Conservation (phyloP, 2,113 vertebrate species). For the Oreocharis arfaki region DNA sequence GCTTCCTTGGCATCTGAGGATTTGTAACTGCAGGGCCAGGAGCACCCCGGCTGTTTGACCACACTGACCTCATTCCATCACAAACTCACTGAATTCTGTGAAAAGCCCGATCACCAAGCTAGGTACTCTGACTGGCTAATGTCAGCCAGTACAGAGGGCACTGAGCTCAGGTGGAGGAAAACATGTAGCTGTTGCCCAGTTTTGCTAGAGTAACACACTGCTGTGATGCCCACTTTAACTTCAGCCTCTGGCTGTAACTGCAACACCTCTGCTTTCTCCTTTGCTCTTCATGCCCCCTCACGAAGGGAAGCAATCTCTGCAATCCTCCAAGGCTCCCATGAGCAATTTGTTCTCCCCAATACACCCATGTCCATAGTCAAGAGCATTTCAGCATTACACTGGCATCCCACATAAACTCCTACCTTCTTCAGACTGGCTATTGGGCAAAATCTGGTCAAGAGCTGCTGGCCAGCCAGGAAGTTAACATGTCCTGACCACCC, state of each 20-base stretch:
- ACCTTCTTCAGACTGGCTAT: neutral
- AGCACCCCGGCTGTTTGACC: neutral
- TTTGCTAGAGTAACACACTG: neutral
- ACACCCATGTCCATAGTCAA: accelerated
- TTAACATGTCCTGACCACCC: neutral
- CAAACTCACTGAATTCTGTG: neutral
- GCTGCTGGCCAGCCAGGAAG: neutral
- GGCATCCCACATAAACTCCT: neutral
- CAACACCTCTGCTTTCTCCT: neutral
- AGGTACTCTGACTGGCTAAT: neutral
- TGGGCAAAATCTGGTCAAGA: neutral
- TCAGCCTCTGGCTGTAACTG: neutral
- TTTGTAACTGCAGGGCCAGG: neutral
- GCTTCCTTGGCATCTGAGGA: neutral
- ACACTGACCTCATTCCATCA: neutral
- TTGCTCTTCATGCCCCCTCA: neutral
- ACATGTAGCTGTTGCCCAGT: accelerated
- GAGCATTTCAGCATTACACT: neutral
- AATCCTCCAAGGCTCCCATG: neutral
- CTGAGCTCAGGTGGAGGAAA: neutral
- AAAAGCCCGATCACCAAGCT: neutral
- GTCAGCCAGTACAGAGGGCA: neutral
- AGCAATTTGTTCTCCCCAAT: neutral
- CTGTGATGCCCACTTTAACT: neutral
- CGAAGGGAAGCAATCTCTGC: neutral